Evolutionary conservation across 1,140 invertebrate genomes (phyloP).

Genomic region (Drosophila bocqueti): DNA sequence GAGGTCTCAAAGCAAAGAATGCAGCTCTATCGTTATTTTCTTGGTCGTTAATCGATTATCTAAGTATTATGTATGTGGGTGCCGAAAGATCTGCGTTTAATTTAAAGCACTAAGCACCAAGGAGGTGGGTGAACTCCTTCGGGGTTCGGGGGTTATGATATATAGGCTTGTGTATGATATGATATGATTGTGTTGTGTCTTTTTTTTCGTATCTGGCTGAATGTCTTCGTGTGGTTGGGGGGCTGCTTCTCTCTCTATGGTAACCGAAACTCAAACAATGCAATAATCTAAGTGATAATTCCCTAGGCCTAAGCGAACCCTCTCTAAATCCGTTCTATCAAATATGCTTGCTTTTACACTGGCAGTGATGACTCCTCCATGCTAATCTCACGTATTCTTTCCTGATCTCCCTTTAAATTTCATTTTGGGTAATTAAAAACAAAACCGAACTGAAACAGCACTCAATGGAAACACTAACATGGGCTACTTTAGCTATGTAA

Average conservation of each 20-base stretch:
- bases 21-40: slow-evolving; percentile 43
- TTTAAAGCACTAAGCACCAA: slow-evolving; percentile 20
- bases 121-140: not conserved
- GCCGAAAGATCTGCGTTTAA: slow-evolving; percentile 24
- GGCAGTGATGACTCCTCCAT: slow-evolving; percentile 66
- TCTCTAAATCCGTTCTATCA: slow-evolving; percentile 23
- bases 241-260: slow-evolving; percentile 5
- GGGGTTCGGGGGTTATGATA: slow-evolving; percentile 45
- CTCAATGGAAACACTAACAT: slow-evolving; percentile 23
- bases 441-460: slow-evolving; percentile 6
- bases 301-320: slow-evolving; percentile 23
- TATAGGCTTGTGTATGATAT: slow-evolving; percentile 53
- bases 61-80: slow-evolving; percentile 11
- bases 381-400: not conserved
- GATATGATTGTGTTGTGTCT: slow-evolving; percentile 72
- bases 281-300: slow-evolving; percentile 30
- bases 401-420: not conserved
- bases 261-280: slow-evolving; percentile 32
- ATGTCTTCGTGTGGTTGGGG: slow-evolving; percentile 44
- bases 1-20: slow-evolving; percentile 47
- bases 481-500: slow-evolving; percentile 33
- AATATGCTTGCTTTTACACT: slow-evolving; percentile 55
- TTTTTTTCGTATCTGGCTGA: slow-evolving; percentile 41
- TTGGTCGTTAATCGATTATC: slow-evolving; percentile 63
- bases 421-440: slow-evolving; percentile 32